These are phyloP conservation scores for Misgurnus anguillicaudatus DNA, from an alignment of 2,113 vertebrate species.

Conservation along the genomic window DNA sequence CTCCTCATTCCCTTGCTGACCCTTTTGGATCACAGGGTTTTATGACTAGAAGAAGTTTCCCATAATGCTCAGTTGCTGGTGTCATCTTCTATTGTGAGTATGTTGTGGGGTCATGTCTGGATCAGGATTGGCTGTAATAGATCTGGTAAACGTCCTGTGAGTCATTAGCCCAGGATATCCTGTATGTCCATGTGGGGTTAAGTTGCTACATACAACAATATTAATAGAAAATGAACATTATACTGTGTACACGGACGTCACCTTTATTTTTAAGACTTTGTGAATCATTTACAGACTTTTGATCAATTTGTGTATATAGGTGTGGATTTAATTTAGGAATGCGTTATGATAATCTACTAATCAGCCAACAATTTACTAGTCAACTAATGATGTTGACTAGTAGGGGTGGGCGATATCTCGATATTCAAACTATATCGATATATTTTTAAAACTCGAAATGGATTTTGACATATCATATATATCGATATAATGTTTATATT, in stretches of 20 bases:
- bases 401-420: no score
- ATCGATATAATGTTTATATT: no score
- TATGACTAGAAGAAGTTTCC: neutral
- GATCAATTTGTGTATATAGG: no score
- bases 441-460: no score
- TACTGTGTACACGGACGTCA: neutral
- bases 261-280: no score
- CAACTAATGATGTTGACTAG: no score
- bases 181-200: neutral
- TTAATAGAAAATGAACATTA: neutral
- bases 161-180: slow-evolving; percentile 37
- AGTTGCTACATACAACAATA: neutral
- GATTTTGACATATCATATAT: no score
- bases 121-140: slow-evolving; percentile 1
- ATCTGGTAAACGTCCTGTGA: slow-evolving; percentile 15
- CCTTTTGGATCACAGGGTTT: neutral
- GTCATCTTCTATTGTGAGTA: neutral
- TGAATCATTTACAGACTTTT: no score
- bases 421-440: no score
- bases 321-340: no score
- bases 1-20: slow-evolving; percentile 9
- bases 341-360: no score
- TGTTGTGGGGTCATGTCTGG: slow-evolving; percentile 1
- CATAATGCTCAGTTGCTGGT: slow-evolving; percentile 19
- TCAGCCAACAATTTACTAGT: no score